Percentiles rank a stretch among this genome's conserved stretches.
These are phyloP conservation scores for Drosophila bipectinata DNA, from an alignment of 1,140 invertebrate genomes.

Conservation along the genomic window DNA sequence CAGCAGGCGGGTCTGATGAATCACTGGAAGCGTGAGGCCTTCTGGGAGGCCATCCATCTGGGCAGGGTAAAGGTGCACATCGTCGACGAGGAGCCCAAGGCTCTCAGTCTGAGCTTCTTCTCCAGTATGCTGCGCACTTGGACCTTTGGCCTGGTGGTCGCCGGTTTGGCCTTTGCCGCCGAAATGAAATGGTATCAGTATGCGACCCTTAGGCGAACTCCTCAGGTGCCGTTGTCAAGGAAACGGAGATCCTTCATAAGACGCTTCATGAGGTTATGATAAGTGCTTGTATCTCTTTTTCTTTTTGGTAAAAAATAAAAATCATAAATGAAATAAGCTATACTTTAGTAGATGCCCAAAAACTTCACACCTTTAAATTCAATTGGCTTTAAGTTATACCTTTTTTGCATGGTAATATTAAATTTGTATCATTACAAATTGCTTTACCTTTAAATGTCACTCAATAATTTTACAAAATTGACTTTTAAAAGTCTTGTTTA, in stretches of 20 bases:
- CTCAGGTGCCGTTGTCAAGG: neutral
- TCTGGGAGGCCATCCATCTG: slow-evolving; percentile 63
- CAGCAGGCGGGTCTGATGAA: slow-evolving; percentile 61
- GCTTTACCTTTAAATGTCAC: neutral
- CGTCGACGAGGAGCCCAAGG: slow-evolving; percentile 39
- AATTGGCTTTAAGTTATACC: neutral
- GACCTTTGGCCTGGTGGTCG: slow-evolving; percentile 61
- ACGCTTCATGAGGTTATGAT: slow-evolving; percentile 23
- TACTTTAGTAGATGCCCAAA: neutral
- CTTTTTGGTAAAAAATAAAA: neutral
- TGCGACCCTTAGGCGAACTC: neutral
- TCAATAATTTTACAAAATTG: neutral
- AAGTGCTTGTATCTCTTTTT: neutral
- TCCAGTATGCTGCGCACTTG: slow-evolving; percentile 56
- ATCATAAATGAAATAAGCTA: neutral
- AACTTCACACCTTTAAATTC: no score
- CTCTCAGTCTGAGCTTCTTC: slow-evolving; percentile 62
- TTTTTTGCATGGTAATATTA: no score
- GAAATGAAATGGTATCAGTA: slow-evolving; percentile 67
- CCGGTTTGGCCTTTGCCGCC: slow-evolving; percentile 47
- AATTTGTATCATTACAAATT: neutral
- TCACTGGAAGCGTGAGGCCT: slow-evolving; percentile 61
- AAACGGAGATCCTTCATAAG: slow-evolving; percentile 34
- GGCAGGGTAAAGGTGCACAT: slow-evolving; percentile 33
- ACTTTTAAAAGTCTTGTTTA: neutral